phyloP scores from a whole-genome alignment of 2,888 invertebrate genomes.

The Monochamus alternatus region DNA sequence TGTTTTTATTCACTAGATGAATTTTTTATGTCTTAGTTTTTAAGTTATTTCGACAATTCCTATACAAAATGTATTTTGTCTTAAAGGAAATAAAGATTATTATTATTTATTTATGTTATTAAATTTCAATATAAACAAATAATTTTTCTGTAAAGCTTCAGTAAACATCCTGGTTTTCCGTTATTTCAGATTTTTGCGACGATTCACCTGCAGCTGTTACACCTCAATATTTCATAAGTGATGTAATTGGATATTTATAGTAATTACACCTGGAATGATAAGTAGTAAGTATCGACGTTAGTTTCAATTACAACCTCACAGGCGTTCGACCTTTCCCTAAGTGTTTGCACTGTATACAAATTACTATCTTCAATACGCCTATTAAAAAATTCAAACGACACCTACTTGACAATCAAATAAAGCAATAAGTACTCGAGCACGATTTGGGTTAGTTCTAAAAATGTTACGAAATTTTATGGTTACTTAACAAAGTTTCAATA shows the following conservation, averaged over 20 bases:
- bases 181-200: too few relatives aligned
- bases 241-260: constrained; percentile 6
- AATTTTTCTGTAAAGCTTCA: too few relatives aligned
- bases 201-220: background rate
- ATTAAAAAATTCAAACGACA: background rate
- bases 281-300: background rate
- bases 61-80: too few relatives aligned
- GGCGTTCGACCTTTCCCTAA: background rate
- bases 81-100: too few relatives aligned
- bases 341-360: constrained; percentile 4
- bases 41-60: too few relatives aligned
- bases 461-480: background rate
- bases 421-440: background rate
- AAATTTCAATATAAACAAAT: too few relatives aligned
- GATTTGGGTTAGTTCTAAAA: constrained; percentile 4
- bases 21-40: too few relatives aligned
- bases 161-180: too few relatives aligned
- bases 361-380: constrained; percentile 7
- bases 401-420: background rate
- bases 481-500: too few relatives aligned
- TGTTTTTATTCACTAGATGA: too few relatives aligned
- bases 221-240: background rate
- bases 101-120: too few relatives aligned
- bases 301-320: background rate
- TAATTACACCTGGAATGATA: background rate